phyloP scores from a whole-genome alignment of 2,113 vertebrate genomes.

The Agapornis roseicollis region DNA sequence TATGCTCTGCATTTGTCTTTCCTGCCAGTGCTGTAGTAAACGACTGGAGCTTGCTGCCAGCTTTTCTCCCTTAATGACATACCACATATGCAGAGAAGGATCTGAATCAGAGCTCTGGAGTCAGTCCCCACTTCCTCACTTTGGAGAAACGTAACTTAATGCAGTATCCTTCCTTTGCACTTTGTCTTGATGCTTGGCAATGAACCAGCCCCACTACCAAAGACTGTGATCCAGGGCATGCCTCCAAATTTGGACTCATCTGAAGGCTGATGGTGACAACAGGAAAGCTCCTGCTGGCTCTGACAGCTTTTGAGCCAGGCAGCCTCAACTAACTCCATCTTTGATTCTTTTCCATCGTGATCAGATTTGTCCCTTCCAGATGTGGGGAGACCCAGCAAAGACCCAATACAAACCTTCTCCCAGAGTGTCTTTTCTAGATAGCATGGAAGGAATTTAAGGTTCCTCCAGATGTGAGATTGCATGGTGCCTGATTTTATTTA shows the following conservation, averaged over 20 bases:
- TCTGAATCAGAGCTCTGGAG: constrained; percentile 21
- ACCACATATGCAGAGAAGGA: constrained; percentile 39
- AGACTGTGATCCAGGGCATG: not conserved
- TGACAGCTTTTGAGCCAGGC: not conserved
- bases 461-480: accelerated
- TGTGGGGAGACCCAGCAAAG: not conserved
- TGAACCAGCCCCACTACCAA: not conserved
- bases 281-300: not conserved
- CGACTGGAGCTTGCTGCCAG: constrained; percentile 26
- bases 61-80: constrained; percentile 45
- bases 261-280: not conserved
- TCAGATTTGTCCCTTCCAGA: not conserved
- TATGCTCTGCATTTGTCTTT: constrained; percentile 59
- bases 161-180: not conserved
- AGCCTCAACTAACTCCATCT: not conserved
- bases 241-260: not conserved
- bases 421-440: not conserved
- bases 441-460: not conserved
- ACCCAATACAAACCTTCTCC: not conserved
- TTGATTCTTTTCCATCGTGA: not conserved
- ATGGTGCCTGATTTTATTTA: not conserved
- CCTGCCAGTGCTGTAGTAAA: constrained; percentile 53
- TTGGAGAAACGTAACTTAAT: not conserved
- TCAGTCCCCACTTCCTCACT: not conserved
- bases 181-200: not conserved